A percentile compares a stretch with the other conserved stretches of the same genome.
phyloP scores from a whole-genome alignment of 2,797 vertebrate species.

The Sebastes matsubarae region DNA sequence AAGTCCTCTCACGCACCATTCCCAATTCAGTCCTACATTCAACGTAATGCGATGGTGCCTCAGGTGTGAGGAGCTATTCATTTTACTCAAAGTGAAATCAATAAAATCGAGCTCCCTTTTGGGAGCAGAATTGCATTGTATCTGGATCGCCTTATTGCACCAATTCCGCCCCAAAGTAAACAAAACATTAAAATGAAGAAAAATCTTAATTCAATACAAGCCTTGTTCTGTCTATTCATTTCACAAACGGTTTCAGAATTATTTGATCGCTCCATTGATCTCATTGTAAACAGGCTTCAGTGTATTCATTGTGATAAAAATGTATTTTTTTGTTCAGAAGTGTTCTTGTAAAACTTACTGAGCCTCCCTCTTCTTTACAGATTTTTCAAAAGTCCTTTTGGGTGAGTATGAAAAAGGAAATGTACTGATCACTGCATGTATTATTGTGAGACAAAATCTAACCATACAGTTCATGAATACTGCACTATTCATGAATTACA shows the following conservation, averaged over 20 bases:
- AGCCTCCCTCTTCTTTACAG: neutral
- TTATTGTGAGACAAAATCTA: constrained; percentile 17
- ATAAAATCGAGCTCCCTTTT: constrained; percentile 53
- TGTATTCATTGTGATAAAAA: constrained; percentile 15
- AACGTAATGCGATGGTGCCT: neutral
- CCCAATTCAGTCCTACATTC: neutral
- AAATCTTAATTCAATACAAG: constrained; percentile 54
- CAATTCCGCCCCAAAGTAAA: constrained; percentile 42
- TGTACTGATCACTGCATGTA: neutral
- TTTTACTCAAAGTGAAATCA: constrained; percentile 56
- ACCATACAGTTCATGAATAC: constrained; percentile 11
- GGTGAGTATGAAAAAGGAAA: constrained; percentile 14
- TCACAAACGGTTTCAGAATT: constrained; percentile 46
- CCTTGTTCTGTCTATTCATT: constrained; percentile 47
- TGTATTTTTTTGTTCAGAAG: neutral
- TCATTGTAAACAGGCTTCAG: constrained; percentile 30
- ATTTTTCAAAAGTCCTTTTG: constrained; percentile 25
- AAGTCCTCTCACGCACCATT: neutral
- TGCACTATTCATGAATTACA: constrained; percentile 11
- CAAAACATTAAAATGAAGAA: constrained; percentile 64
- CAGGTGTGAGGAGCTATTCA: constrained; percentile 34
- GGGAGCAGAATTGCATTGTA: constrained; percentile 39
- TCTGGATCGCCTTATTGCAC: constrained; percentile 7
- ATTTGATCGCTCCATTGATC: constrained; percentile 51
- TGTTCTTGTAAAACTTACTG: constrained; percentile 16